Conservation (phyloP, 2,113 vertebrate species). For the Ameiurus melas region DNA sequence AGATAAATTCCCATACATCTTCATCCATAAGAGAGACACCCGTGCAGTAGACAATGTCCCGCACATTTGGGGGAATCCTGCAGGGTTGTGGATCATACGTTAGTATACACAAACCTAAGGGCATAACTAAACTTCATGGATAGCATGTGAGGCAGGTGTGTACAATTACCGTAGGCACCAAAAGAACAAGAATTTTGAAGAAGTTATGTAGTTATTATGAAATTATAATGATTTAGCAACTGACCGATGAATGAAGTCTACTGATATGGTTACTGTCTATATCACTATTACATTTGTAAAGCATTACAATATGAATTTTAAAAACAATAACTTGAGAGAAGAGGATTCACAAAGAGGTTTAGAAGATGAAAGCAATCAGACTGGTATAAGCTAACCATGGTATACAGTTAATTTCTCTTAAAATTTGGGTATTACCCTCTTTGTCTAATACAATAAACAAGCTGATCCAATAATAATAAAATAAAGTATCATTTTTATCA, state of each 20-base stretch:
- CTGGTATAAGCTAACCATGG: not conserved
- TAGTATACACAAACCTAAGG: not conserved
- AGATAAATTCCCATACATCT: constrained; percentile 99
- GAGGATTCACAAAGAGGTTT: not conserved
- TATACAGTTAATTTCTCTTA: not conserved
- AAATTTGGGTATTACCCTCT: not conserved
- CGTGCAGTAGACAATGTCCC: constrained; percentile 97
- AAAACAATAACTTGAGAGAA: not conserved
- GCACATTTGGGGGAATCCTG: constrained; percentile 94
- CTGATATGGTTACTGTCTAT: not conserved
- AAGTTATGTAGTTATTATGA: not conserved
- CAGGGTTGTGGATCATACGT: constrained; percentile 5
- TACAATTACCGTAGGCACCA: not conserved
- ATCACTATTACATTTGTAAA: not conserved
- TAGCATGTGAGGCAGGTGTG: not conserved
- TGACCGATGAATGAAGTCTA: not conserved
- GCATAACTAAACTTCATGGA: not conserved
- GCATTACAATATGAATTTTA: not conserved
- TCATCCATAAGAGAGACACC: constrained; percentile 96
- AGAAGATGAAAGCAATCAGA: not conserved
- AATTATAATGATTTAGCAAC: not conserved
- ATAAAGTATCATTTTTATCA: not conserved
- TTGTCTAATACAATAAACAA: not conserved
- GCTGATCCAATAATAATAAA: not conserved
- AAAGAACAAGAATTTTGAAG: not conserved